Base-by-base conservation (phyloP, 2,113 vertebrate genomes). In the Tetrax tetrax region DNA sequence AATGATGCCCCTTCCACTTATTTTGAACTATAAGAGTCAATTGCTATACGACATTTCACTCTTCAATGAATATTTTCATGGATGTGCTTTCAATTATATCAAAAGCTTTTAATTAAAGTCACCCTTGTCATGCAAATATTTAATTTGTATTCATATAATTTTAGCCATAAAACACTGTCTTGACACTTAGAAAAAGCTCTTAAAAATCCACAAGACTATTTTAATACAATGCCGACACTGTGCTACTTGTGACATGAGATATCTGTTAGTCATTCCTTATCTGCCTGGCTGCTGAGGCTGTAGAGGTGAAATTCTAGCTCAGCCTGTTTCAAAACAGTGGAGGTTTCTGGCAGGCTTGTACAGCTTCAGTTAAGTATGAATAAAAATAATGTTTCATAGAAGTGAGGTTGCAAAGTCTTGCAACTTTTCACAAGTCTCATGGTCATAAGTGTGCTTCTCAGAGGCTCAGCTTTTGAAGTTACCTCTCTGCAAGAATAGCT, bases 41-140 rank as follows among this genome's bases (percentile, higher is more conserved):
- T 71, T 93, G 85, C 64, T 92, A 25, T 89, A 87, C 94, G 91
- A 94, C 59, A 81, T 88, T 61, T 59, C 59, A 68, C 87, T 92
- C 89, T 89, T 96, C 87, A 95, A 37, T 83, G 63, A 78, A 87
- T 95, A 24, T 92, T 93, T 93, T 96, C 91, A 71, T 80, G 83
- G 63, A 78, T 92, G 64, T n/a, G 76, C 83, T 90, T 95, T 87
- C 83, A 95, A 89, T 95, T 56, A 86, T 76, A 90, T 54, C 93
- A 83, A 86, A 95, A 50, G 57, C 85, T 96, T 96, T 96, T 95
- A 95, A 97, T 96, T 97, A 89, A 95, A 96, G 82, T 79, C 88
- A 85, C 77, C 74, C 69, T 93, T 94, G 85, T 94, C 94, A 87
- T 93, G 87, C 94, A 96, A 95, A 95, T 96, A 95, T 94, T 96